phyloP scores from a whole-genome alignment of 1,140 invertebrate genomes.

The Acromyrmex charruanus region DNA sequence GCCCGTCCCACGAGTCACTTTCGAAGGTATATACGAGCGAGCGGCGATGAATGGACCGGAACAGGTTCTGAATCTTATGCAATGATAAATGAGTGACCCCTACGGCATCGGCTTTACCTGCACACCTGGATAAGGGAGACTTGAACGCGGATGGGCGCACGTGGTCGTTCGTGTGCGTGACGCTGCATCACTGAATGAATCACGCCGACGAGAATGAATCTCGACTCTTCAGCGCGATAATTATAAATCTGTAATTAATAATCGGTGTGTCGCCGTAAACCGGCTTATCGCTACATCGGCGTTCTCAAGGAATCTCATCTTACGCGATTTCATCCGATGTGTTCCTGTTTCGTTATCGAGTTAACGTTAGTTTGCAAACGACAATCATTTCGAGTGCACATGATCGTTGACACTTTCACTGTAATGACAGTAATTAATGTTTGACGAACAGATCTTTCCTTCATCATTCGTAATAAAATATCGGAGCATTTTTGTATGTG shows the following conservation, averaged over 20 bases:
- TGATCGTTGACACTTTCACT: not conserved
- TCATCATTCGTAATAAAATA: not conserved
- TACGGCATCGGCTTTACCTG: slow-evolving; percentile 71
- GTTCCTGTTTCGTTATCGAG: not conserved
- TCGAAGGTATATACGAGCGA: slow-evolving; percentile 72
- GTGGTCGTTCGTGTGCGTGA: slow-evolving; percentile 4
- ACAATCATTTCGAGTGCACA: not conserved
- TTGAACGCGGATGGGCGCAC: slow-evolving; percentile 21
- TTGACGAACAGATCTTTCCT: not conserved
- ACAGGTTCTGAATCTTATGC: slow-evolving; percentile 85
- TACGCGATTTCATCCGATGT: not conserved
- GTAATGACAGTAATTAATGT: not conserved
- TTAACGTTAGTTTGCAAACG: not conserved
- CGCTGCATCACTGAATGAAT: slow-evolving; percentile 64
- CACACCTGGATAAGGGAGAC: slow-evolving; percentile 68
- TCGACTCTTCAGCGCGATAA: slow-evolving; percentile 19
- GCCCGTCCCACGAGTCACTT: slow-evolving; percentile 73
- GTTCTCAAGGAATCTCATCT: not conserved
- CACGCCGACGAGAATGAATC: slow-evolving; percentile 3
- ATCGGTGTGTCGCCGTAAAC: not conserved
- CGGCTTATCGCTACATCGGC: not conserved
- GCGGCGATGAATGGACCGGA: slow-evolving; percentile 84
- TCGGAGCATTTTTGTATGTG: not conserved
- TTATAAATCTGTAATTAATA: slow-evolving; percentile 59
- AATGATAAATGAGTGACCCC: slow-evolving; percentile 83